Evolutionary conservation across 1,140 invertebrate species (phyloP), one percentile per base, ranked within the genome.

Genomic region (Lycorma delicatula): DNA sequence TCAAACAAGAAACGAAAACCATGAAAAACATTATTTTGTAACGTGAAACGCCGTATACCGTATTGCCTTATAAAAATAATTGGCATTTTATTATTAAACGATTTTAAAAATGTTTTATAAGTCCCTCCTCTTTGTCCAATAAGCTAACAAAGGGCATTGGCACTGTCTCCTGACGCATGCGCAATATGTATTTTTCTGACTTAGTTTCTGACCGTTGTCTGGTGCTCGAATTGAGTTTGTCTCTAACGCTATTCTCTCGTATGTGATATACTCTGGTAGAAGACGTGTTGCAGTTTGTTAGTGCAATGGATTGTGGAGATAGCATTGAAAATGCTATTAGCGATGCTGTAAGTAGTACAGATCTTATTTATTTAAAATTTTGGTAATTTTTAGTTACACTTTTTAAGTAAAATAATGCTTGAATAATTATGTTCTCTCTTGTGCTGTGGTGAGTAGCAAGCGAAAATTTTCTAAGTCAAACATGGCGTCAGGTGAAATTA

Each of bases 401-500:
- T n/a, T n/a, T n/a, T n/a, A n/a, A n/a, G n/a, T n/a, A n/a, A n/a
- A n/a, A n/a, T n/a, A n/a, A n/a, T n/a, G n/a, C n/a, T n/a, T n/a
- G n/a, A n/a, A n/a, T n/a, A n/a, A n/a, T n/a, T n/a, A n/a, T n/a
- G n/a, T n/a, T n/a, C n/a, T n/a, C n/a, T n/a, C n/a, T n/a, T n/a
- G n/a, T n/a, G n/a, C n/a, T n/a, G n/a, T n/a, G 23, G 41, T 44
- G 16, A 44, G 18, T 26, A 51, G 29, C n/a, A 50, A 49, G 46
- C 76, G 73, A 82, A 84, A 84, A 77, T 85, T 85, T 86, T 85
- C 83, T 85, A 87, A 86, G 83, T 86, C 83, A 80, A 86, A 86
- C 83, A 86, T 86, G 84, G 84, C 84, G 84, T 56, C 41, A 29
- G 47, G 41, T 22, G 23, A 56, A 56, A 56, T 46, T 56, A 47